Evolutionary conservation across 2,797 vertebrate species (phyloP).

Genomic region (Micrastur ruficollis): DNA sequence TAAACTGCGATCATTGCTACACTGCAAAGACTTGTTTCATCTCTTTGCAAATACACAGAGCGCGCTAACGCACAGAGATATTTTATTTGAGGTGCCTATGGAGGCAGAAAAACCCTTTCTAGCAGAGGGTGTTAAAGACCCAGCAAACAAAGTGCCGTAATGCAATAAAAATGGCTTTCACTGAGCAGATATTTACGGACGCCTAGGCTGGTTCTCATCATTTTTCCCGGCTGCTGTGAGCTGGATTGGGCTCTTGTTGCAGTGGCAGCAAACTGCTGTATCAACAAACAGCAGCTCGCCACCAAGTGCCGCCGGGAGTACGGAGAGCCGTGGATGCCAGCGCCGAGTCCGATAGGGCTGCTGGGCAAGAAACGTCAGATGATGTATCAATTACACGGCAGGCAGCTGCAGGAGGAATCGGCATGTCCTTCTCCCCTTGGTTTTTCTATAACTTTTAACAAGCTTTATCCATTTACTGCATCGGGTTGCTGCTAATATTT

Average conservation of each 20-base stretch:
- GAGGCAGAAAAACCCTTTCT: background rate
- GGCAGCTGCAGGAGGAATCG: background rate
- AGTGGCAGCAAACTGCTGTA: background rate
- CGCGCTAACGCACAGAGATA: accelerated
- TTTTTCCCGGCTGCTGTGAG: background rate
- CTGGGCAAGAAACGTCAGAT: background rate
- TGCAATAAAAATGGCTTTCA: background rate
- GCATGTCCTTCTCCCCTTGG: background rate
- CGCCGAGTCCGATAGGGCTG: background rate
- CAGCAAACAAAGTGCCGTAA: background rate
- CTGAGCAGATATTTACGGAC: background rate
- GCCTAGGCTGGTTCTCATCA: background rate
- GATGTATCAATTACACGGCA: background rate
- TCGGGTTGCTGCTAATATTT: background rate
- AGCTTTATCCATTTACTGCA: background rate
- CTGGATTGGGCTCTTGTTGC: background rate
- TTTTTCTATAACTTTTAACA: background rate
- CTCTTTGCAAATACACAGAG: background rate
- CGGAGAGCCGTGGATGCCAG: background rate
- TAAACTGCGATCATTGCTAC: background rate
- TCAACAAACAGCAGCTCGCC: background rate
- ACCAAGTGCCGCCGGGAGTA: background rate
- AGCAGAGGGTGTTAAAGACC: background rate
- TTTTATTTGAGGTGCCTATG: background rate
- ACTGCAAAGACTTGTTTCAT: background rate